These are phyloP conservation scores for Macrophya alboannulata DNA, from an alignment of 2,888 invertebrate genomes.

Conservation along the genomic window DNA sequence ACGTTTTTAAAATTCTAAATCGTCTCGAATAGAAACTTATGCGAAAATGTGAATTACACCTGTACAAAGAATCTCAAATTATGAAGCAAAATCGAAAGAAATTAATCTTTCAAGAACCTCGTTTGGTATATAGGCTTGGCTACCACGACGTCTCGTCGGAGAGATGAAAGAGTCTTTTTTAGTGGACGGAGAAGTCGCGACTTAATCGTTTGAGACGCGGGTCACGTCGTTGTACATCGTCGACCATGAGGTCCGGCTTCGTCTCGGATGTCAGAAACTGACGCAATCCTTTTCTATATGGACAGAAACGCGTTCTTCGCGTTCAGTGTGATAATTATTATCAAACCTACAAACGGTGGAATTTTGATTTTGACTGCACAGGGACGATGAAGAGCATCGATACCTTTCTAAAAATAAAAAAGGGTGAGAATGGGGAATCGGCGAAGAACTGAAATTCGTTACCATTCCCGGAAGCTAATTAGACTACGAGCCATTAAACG, in stretches of 20 bases:
- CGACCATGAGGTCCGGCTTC: constrained; percentile 10
- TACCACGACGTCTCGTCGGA: not conserved
- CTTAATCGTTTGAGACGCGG: constrained; percentile 37
- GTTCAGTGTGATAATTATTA: not conserved
- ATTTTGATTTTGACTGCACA: not conserved
- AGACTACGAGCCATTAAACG: not conserved
- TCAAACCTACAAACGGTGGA: not conserved
- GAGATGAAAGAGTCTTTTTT: constrained; percentile 12
- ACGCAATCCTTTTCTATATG: not conserved
- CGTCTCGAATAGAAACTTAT: no score
- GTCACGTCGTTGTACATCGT: constrained; percentile 31
- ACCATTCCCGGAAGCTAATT: constrained; percentile 14
- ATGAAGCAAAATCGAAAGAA: no score
- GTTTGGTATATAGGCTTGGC: not conserved
- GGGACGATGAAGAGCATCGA: no score
- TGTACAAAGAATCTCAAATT: no score
- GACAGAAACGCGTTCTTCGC: not conserved
- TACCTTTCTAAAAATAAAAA: no score
- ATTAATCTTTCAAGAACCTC: not conserved
- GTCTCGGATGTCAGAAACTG: constrained; percentile 43
- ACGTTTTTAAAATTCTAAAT: no score
- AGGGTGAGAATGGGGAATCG: no score
- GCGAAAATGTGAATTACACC: no score
- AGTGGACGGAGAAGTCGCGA: constrained; percentile 16
- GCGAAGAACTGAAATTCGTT: no score